Evolutionary conservation across 2,888 invertebrate genomes (phyloP).

Genomic region (Cheiracanthium punctorium): DNA sequence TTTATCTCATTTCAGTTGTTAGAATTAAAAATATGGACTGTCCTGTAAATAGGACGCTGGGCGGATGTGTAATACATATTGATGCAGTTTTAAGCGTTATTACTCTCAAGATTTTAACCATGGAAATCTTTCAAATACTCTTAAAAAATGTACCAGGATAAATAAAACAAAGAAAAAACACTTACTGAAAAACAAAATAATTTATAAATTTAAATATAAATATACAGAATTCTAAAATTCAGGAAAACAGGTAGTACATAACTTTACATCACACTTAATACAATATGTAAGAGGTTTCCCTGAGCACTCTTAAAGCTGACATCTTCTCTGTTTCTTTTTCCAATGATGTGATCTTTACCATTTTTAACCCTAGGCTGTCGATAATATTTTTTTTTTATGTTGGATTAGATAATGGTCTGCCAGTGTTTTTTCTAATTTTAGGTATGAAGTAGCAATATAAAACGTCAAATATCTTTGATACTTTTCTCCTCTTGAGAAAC

Average conservation of each 20-base stretch:
- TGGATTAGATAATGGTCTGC: neutral
- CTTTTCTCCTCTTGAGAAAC: constrained; percentile 3
- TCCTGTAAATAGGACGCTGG: no score
- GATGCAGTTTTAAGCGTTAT: no score
- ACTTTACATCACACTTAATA: no score
- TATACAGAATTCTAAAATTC: neutral
- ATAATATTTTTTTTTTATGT: no score
- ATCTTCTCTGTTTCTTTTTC: neutral
- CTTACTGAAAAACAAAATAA: neutral
- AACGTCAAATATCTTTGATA: constrained; percentile 18
- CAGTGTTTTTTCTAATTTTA: constrained; percentile 12
- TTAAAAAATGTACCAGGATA: no score
- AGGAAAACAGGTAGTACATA: constrained; percentile 3
- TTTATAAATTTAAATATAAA: constrained; percentile 2
- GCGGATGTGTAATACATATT: no score
- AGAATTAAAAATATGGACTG: neutral
- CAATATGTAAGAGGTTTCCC: constrained; percentile 17
- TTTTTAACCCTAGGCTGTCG: no score
- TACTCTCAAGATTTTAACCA: no score
- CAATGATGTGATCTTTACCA: no score
- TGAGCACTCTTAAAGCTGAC: neutral
- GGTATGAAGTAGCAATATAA: constrained; percentile 13
- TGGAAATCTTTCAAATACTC: no score
- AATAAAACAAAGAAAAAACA: constrained; percentile 11
- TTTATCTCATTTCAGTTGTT: neutral